Evolutionary conservation across 2,113 vertebrate genomes (phyloP), one percentile per base, ranked within the genome.

Genomic region (Picathartes gymnocephalus): DNA sequence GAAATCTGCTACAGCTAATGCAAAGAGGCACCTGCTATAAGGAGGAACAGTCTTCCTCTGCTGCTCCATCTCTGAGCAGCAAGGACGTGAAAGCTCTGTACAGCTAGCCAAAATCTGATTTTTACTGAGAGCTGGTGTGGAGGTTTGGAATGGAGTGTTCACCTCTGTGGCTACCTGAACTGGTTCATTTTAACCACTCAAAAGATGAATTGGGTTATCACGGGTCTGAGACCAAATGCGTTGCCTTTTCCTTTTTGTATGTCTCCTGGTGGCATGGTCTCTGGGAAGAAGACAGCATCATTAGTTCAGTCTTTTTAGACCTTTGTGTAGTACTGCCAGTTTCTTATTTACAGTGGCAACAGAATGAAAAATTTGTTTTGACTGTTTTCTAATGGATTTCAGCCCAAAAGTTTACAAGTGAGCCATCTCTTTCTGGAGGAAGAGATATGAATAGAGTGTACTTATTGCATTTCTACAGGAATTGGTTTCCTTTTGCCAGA

Each of bases 11-110:
- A 8, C 13, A 80, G 77, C 78, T 92, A 84, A 82, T 96, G 82
- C 71, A 60, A 90, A 86, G 58, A 91, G 96, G 68, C 96, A 94
- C 79, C 83, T 91, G 92, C 83, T 96, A 39, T 70, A 61, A 76
- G 73, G 76, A 88, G 54, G 69, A 95, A 60, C 9, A 18, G 23
- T 88, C 72, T 88, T 92, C 37, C 64, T 76, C 56, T 77, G 61
- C 56, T 5, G 6, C 31, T 88, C 58, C 8, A 8, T 83, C 62
- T 82, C 60, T 88, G 71, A 66, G 83, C 42, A 86, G 78, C 27
- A 60, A 65, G 47, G 65, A 68, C 60, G 37, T 37, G 80, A 89
- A 92, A 81, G 22, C 27, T 89, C 39, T 74, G 37, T 66, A 48
- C 28, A 71, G 64, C 81, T 64, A 60, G 44, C 77, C n/a, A 91